phyloP scores from a whole-genome alignment of 2,113 vertebrate genomes.

The Dromaius novaehollandiae region DNA sequence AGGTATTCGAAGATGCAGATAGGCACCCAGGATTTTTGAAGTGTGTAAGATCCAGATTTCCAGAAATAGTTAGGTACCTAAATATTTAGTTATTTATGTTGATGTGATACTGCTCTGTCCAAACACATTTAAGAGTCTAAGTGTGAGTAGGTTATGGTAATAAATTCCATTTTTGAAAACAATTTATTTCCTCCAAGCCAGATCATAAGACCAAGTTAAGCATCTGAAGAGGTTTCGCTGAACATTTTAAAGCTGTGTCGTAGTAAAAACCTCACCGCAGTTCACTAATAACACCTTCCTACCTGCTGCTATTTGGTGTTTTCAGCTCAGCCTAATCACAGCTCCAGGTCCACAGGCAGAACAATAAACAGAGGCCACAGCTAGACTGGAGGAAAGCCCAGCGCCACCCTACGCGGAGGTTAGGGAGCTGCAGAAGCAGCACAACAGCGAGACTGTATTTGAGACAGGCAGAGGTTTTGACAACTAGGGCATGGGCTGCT shows the following conservation, averaged over 20 bases:
- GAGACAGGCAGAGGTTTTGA: conserved; percentile 36
- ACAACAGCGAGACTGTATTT: not conserved
- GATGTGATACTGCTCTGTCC: not conserved
- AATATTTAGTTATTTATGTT: not conserved
- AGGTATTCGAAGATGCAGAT: not conserved
- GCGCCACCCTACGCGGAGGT: not conserved
- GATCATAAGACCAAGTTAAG: not conserved
- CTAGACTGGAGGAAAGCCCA: not conserved
- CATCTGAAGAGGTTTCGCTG: not conserved
- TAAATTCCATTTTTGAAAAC: not conserved
- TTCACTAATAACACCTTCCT: not conserved
- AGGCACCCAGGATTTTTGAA: not conserved
- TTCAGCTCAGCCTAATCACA: not conserved
- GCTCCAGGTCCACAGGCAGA: not conserved
- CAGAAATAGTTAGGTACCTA: not conserved
- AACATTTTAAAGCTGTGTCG: not conserved
- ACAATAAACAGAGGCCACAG: not conserved
- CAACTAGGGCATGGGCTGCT: conserved; percentile 32
- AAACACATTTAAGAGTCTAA: not conserved
- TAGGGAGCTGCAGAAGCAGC: not conserved
- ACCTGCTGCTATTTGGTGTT: not conserved
- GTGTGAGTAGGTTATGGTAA: not conserved
- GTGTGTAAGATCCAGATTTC: not conserved
- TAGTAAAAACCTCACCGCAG: not conserved
- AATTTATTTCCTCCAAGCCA: not conserved